phyloP scores from a whole-genome alignment of 2,797 vertebrate species.

The Semaprochilodus insignis region DNA sequence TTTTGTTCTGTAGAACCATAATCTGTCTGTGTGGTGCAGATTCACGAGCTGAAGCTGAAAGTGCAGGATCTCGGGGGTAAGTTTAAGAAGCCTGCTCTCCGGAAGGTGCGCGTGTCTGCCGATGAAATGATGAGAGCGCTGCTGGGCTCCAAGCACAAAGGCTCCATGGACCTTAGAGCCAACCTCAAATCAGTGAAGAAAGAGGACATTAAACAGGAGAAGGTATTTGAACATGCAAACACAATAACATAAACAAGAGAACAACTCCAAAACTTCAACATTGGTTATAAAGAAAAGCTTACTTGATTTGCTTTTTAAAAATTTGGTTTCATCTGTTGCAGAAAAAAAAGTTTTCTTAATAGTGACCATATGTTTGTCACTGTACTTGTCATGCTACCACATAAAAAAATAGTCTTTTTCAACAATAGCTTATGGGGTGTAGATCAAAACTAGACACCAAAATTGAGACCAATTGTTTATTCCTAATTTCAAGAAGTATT shows the following conservation, averaged over 20 bases:
- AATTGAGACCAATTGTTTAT: too few relatives aligned
- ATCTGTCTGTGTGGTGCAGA: constrained; percentile 51
- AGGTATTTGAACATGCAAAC: constrained; percentile 52
- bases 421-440: too few relatives aligned
- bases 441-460: too few relatives aligned
- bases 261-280: too few relatives aligned
- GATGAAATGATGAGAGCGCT: constrained; percentile 72
- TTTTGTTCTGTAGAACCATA: neutral
- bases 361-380: too few relatives aligned
- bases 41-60: constrained; percentile 70
- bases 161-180: constrained; percentile 68
- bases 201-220: constrained; percentile 71
- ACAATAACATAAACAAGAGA: neutral
- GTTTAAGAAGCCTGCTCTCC: constrained; percentile 70
- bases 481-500: too few relatives aligned
- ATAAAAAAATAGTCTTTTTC: too few relatives aligned
- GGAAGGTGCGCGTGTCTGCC: constrained; percentile 71
- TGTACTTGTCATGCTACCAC: too few relatives aligned
- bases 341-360: too few relatives aligned
- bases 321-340: too few relatives aligned
- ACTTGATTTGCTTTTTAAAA: too few relatives aligned
- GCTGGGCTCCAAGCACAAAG: constrained; percentile 72
- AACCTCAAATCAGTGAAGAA: constrained; percentile 74
- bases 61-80: constrained; percentile 71
- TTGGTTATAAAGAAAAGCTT: too few relatives aligned